Percentiles rank a stretch among this genome's conserved stretches.
phyloP scores from a whole-genome alignment of 2,113 vertebrate species.

The Prionailurus viverrinus region DNA sequence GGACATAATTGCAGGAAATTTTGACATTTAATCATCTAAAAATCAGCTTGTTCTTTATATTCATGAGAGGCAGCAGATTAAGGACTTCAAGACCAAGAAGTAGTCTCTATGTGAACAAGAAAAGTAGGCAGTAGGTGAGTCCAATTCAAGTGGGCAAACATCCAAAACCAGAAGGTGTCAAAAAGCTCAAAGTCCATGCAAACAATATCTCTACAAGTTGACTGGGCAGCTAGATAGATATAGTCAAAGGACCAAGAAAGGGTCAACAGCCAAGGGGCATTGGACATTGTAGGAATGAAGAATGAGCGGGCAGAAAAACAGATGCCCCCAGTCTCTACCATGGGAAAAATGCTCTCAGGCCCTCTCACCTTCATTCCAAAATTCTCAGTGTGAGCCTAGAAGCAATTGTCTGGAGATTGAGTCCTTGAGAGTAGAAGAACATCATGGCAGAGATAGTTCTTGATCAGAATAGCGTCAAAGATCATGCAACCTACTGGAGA shows the following conservation, averaged over 20 bases:
- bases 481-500: neutral
- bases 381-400: neutral
- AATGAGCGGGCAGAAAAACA: neutral
- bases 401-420: neutral
- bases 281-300: neutral
- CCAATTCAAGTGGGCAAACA: neutral
- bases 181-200: neutral
- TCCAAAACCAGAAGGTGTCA: neutral
- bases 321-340: neutral
- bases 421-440: neutral
- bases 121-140: neutral
- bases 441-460: neutral
- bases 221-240: neutral
- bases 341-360: neutral
- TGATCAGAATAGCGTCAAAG: neutral
- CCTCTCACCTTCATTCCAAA: neutral
- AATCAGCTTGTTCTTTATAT: neutral
- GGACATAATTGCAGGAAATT: neutral
- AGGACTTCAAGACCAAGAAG: slow-evolving; percentile 3
- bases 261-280: neutral
- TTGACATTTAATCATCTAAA: neutral
- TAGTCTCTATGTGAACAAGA: neutral
- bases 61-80: neutral
- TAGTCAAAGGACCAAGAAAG: neutral
- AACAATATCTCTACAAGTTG: neutral